Conservation (phyloP, 2,888 invertebrate genomes). For the Pocota personata region DNA sequence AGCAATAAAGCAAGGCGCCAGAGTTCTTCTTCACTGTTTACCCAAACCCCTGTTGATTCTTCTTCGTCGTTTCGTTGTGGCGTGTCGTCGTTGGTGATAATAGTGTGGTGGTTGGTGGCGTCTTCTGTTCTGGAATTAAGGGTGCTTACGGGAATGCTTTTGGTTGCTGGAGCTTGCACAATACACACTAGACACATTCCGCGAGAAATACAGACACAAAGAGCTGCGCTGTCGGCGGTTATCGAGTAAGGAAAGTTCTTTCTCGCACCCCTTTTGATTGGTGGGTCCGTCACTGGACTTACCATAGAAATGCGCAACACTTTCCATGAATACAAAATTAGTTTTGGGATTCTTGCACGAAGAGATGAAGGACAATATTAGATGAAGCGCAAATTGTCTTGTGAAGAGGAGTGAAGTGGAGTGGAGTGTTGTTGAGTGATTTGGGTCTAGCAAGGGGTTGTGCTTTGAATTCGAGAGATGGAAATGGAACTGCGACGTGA, state of each 20-base stretch:
- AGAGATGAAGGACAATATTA: constrained; percentile 21
- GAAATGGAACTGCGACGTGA: background rate
- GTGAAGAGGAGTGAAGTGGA: background rate
- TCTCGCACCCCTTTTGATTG: constrained; percentile 14
- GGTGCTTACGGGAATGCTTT: constrained; percentile 59
- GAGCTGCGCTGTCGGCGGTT: background rate
- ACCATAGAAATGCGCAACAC: constrained; percentile 70
- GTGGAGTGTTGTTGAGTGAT: background rate
- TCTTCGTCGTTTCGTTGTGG: background rate
- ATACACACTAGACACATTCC: constrained; percentile 39
- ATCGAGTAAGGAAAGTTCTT: constrained; percentile 2
- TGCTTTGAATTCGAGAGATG: background rate
- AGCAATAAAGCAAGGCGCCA: constrained; percentile 73
- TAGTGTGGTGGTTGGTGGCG: constrained; percentile 36
- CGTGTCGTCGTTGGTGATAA: background rate
- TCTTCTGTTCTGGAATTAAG: constrained; percentile 58
- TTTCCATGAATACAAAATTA: constrained; percentile 70
- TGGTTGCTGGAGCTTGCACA: constrained; percentile 48
- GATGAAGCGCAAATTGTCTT: constrained; percentile 24
- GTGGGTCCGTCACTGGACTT: constrained; percentile 10
- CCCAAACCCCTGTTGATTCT: constrained; percentile 72
- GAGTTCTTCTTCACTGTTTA: constrained; percentile 67
- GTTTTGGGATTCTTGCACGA: constrained; percentile 69
- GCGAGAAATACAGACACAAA: constrained; percentile 1
- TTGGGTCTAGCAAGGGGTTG: background rate